These are phyloP conservation scores for Invenusta paracnida DNA, from an alignment of 2,888 invertebrate genomes.

Conservation along the genomic window DNA sequence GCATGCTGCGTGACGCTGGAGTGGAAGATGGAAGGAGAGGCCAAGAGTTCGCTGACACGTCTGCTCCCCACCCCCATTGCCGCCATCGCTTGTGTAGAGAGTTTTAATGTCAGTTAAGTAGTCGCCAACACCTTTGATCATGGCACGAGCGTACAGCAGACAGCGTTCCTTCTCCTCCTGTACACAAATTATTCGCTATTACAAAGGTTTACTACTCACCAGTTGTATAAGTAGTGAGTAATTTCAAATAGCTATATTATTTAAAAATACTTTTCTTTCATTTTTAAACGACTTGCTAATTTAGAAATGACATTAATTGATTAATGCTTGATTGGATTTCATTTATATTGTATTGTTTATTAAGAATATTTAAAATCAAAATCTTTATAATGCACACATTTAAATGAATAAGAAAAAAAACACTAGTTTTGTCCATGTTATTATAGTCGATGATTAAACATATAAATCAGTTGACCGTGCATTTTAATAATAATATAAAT, in stretches of 20 bases:
- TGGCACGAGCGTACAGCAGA: background rate
- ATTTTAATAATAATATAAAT: too few species aligned
- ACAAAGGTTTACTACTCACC: background rate
- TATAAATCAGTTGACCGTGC: too few species aligned
- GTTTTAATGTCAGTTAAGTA: background rate
- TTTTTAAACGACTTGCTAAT: background rate
- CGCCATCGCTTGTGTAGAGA: background rate
- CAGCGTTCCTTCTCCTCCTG: background rate
- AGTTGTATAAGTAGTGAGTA: background rate
- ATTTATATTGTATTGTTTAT: too few species aligned
- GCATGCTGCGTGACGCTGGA: constrained; percentile 19
- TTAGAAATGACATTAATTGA: too few species aligned
- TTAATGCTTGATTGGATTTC: too few species aligned
- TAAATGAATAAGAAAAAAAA: too few species aligned
- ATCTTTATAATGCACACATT: too few species aligned
- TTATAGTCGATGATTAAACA: too few species aligned
- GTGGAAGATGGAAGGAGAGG: constrained; percentile 30
- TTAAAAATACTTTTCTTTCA: background rate
- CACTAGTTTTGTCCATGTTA: too few species aligned
- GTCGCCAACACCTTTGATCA: background rate
- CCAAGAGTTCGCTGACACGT: background rate
- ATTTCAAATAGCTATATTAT: background rate
- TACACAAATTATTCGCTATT: background rate
- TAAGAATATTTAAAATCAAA: too few species aligned
- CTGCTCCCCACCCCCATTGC: background rate